These are phyloP conservation scores for Parnassius mnemosyne DNA, from an alignment of 2,888 invertebrate species.

Conservation along the genomic window DNA sequence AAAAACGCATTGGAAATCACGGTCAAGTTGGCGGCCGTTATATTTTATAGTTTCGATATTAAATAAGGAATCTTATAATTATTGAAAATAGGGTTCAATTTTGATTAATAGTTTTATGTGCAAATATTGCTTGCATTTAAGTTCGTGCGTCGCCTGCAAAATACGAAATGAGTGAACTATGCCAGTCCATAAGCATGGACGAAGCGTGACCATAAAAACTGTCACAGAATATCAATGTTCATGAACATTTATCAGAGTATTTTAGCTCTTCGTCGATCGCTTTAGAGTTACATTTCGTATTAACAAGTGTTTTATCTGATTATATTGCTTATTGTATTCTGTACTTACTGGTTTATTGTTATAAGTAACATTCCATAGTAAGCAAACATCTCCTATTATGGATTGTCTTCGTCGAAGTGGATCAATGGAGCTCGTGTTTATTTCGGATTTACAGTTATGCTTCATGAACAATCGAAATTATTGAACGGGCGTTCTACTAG, in stretches of 20 bases:
- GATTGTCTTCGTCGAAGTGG: slow-evolving; percentile 21
- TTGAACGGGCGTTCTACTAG: slow-evolving; percentile 14
- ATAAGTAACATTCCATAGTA: slow-evolving; percentile 7
- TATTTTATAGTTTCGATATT: neutral
- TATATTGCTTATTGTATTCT: slow-evolving; percentile 36
- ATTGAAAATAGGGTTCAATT: slow-evolving; percentile 5
- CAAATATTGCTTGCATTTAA: slow-evolving; percentile 35
- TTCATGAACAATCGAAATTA: slow-evolving; percentile 23
- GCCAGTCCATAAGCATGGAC: slow-evolving; percentile 39
- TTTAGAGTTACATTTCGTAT: neutral
- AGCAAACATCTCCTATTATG: slow-evolving; percentile 20
- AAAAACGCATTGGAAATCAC: slow-evolving; percentile 13
- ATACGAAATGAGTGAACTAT: slow-evolving; percentile 47
- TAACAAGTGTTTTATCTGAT: slow-evolving; percentile 24
- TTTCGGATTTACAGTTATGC: slow-evolving; percentile 23
- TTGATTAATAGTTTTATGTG: slow-evolving; percentile 26
- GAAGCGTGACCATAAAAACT: slow-evolving; percentile 52
- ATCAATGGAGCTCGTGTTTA: slow-evolving; percentile 18
- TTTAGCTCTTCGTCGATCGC: slow-evolving; percentile 25
- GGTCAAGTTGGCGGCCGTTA: slow-evolving; percentile 11
- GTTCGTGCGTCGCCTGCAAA: slow-evolving; percentile 52
- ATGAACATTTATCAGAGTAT: slow-evolving; percentile 23
- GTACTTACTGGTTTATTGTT: slow-evolving; percentile 19
- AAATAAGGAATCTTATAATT: neutral
- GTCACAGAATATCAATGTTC: slow-evolving; percentile 49